phyloP scores from a whole-genome alignment of 2,797 vertebrate genomes.

The Acrocephalus scirpaceus region DNA sequence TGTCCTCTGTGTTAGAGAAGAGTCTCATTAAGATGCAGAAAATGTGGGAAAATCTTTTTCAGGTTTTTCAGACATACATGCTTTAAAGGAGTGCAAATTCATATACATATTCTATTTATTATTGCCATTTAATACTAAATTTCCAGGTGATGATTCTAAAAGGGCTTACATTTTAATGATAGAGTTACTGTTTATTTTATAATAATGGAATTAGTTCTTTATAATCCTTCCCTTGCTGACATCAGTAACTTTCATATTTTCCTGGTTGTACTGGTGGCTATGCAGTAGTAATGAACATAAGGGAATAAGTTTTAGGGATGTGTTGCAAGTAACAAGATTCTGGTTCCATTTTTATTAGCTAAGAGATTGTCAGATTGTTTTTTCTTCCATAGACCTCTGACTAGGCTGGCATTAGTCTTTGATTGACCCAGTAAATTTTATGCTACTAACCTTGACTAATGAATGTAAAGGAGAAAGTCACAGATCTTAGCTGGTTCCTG shows the following conservation, averaged over 20 bases:
- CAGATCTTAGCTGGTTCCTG: neutral
- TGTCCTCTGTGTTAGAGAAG: neutral
- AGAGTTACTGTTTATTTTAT: neutral
- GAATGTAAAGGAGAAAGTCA: neutral
- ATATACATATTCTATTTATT: neutral
- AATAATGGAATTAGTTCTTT: neutral
- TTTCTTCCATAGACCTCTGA: neutral
- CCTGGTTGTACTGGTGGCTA: neutral
- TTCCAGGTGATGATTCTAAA: neutral
- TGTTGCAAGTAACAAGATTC: neutral
- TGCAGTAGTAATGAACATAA: neutral
- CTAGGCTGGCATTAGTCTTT: neutral
- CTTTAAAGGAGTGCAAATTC: neutral
- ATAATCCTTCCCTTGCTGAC: neutral
- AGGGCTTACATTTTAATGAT: neutral
- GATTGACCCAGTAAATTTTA: neutral
- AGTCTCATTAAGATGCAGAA: neutral
- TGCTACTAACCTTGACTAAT: neutral
- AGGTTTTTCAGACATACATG: neutral
- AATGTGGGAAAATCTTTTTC: neutral
- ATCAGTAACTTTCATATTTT: neutral
- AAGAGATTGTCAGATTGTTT: neutral
- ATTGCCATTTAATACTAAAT: neutral
- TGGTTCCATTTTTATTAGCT: neutral
- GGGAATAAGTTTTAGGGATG: neutral